Base-by-base conservation (phyloP, 2,888 invertebrate species). In the Volucella bombylans region DNA sequence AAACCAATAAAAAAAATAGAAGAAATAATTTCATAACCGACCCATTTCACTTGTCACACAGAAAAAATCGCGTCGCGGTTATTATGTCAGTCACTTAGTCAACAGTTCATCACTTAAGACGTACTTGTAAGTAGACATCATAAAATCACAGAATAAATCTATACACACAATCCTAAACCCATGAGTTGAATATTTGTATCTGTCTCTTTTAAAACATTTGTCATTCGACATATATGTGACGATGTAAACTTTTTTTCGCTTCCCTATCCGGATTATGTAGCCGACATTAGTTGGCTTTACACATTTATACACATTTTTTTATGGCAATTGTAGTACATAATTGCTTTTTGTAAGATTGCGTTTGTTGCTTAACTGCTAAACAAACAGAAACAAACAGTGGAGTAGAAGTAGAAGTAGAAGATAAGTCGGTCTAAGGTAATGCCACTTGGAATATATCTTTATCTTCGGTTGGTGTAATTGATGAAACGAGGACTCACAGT, bases 81-180 rank as follows among this genome's bases (percentile, higher is more conserved):
- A 78, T 78, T 79, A 73, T 68, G 69, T 79, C 82, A 83, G 57
- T 55, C 57, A 57, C 50, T 65, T 45, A 50, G 78, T 62, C 77
- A 62, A 55, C 67, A 78, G 68, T 78, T 82, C 47, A 69, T 82
- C 59, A 79, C 69, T 69, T 65, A 45, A 73, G 82, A 78, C 73
- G 72, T n/a, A n/a, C n/a, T n/a, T n/a, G n/a, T 69, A 74, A 79
- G 64, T 55, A 74, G 68, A 79, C 74, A 79, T 71, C 72, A 83
- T 79, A 69, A 79, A 83, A 69, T 74, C 64, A 77, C 49, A 79
- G 11, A 59, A 57, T 71, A 59, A 64, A 57, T 6, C 31, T 31
- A 31, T 31, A 31, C 31, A 31, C 6, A 31, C 31, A 31, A 31
- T 31, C 31, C 54, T 59, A 71, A 50, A 31, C 69, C 14, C 57